Evolutionary conservation across 2,888 invertebrate genomes (phyloP), one percentile per base, ranked within the genome.

Genomic region (Mesodorylaimus sp.): DNA sequence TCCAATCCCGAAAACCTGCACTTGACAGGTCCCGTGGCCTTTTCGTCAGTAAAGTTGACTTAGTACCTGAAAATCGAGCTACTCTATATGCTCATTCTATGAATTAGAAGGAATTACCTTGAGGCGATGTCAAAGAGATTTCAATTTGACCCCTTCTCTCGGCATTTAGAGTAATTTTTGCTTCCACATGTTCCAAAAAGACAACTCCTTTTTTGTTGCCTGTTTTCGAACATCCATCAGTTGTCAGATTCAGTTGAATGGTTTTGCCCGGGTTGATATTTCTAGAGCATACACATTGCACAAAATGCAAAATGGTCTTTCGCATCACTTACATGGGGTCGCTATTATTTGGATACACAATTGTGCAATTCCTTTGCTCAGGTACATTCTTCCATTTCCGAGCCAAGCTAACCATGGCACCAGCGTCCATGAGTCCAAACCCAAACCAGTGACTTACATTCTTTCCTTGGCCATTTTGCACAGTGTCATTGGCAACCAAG

Each of bases 371-470:
- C 16, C 10, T 32, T 66, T 93, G 93, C 47, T 80, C 79, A 1
- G 91, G 89, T 21, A 91, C 89, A 0, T 80, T 81, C 54, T 79
- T 76, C 95, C 93, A 95, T 48, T 76, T 77, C 58, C 77, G 76
- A 0, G 91, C 86, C 51, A 85, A 68, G 26, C 77, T 76, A 26
- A 95, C 91, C 91, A 95, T 91, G 1, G 83, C 85, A 21, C 80
- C 77, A 1, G 93, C 93, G 67, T 95, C 93, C 79, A 95, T 82
- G 48, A 95, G 71, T 0, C 95, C 93, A 67, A 88, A 95, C 28
- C 95, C 95, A 66, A 95, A 95, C 48, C 88, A 88, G 69, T 97
- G 95, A 47, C 89, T 91, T 50, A 95, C 91, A 77, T 62, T 21
- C 57, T 89, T 76, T 0, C 89, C 89, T 1, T 89, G 88, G 1